Conservation (phyloP, 1,140 invertebrate species). For the Bombus breviceps region DNA sequence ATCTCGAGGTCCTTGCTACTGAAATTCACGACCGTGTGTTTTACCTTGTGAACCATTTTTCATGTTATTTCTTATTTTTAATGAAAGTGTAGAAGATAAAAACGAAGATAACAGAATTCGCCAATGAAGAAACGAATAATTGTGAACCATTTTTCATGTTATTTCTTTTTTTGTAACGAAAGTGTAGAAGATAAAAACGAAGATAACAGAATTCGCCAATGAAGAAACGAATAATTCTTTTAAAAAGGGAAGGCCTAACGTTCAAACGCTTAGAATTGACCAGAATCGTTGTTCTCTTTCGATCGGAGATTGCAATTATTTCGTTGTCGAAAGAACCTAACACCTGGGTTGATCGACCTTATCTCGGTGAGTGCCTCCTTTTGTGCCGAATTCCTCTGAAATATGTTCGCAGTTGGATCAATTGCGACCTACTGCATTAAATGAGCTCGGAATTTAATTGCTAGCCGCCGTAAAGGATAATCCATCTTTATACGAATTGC, state of each 20-base stretch:
- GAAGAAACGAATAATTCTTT: not conserved
- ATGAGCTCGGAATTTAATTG: constrained; percentile 66
- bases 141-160: not conserved
- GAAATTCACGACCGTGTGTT: not conserved
- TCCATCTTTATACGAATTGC: constrained; percentile 42
- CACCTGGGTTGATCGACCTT: constrained; percentile 54
- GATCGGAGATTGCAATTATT: constrained; percentile 51
- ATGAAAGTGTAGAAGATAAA: not conserved
- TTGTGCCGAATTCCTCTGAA: constrained; percentile 20
- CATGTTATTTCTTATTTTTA: not conserved
- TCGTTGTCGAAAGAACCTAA: not conserved
- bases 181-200: not conserved
- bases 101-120: not conserved
- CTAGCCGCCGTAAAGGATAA: constrained; percentile 66
- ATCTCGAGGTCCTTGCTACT: not conserved
- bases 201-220: not conserved
- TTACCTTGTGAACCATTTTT: not conserved
- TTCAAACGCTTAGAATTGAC: not conserved
- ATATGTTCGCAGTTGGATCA: constrained; percentile 48
- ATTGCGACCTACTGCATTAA: constrained; percentile 60
- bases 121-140: not conserved
- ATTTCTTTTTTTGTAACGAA: not conserved
- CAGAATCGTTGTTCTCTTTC: not conserved
- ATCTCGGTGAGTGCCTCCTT: constrained; percentile 26
- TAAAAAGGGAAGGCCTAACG: no score